These are phyloP conservation scores for Cataglyphis altisquamis DNA, from an alignment of 2,888 invertebrate species.

Conservation along the genomic window DNA sequence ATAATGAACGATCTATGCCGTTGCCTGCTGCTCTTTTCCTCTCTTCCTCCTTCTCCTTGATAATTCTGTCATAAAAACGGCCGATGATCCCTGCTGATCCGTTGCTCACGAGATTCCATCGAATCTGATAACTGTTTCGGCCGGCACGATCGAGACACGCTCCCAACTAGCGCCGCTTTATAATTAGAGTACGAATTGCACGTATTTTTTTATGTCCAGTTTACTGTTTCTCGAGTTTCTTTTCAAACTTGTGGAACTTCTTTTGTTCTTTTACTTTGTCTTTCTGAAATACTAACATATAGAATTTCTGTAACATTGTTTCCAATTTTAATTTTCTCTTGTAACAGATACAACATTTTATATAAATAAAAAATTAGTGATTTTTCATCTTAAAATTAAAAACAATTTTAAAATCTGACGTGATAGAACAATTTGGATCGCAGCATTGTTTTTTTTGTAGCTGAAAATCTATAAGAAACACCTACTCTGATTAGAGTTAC, in stretches of 20 bases:
- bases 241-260: not conserved
- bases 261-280: not conserved
- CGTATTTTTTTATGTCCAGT: not conserved
- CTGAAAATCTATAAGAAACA: too few relatives aligned
- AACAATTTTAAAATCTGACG: too few relatives aligned
- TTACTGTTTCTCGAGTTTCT: not conserved
- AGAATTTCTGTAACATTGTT: not conserved
- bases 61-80: constrained; percentile 52
- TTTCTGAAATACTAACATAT: not conserved
- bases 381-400: too few relatives aligned
- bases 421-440: too few relatives aligned
- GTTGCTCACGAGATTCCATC: constrained; percentile 37
- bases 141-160: constrained; percentile 31
- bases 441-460: too few relatives aligned
- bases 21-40: constrained; percentile 36
- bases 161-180: constrained; percentile 36
- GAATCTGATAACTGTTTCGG: constrained; percentile 59
- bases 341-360: not conserved
- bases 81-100: constrained; percentile 24
- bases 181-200: constrained; percentile 32
- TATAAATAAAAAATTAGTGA: too few relatives aligned
- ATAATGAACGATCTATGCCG: constrained; percentile 71
- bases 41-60: not conserved
- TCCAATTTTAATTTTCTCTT: not conserved
- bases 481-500: too few relatives aligned